phyloP scores from a whole-genome alignment of 2,797 vertebrate species.

The Sebastes iracundus region DNA sequence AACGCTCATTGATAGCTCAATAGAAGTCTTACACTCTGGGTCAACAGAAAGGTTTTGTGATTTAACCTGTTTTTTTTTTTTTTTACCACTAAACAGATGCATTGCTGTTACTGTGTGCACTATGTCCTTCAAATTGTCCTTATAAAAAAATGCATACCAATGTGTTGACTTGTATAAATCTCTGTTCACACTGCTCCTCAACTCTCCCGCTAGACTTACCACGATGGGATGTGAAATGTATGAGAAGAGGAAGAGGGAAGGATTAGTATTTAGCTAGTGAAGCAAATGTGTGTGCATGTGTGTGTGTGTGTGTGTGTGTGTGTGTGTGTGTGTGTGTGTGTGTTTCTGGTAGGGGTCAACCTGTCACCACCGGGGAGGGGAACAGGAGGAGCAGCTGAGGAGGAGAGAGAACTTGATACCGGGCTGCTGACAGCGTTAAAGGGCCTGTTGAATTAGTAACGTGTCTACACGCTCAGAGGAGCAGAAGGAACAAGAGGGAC shows the following conservation, averaged over 20 bases:
- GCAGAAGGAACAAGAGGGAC: slow-evolving; percentile 76
- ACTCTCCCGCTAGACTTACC: slow-evolving; percentile 12
- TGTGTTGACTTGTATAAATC: slow-evolving; percentile 9
- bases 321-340: slow-evolving; percentile 18
- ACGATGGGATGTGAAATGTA: slow-evolving; percentile 21
- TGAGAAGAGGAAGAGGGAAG: slow-evolving; percentile 21
- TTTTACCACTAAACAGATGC: slow-evolving; percentile 3
- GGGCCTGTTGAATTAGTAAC: slow-evolving; percentile 72
- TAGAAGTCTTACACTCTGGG: not conserved
- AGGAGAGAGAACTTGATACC: slow-evolving; percentile 70
- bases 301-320: slow-evolving; percentile 9
- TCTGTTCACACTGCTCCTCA: slow-evolving; percentile 23
- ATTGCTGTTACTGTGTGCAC: not conserved
- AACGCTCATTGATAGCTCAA: not conserved
- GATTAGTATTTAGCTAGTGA: slow-evolving; percentile 39
- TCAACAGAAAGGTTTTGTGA: not conserved
- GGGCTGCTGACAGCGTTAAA: slow-evolving; percentile 42
- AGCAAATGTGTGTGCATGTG: not conserved
- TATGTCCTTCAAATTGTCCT: not conserved
- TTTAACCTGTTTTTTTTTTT: not conserved
- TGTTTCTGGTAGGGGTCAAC: slow-evolving; percentile 50
- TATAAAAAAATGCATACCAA: slow-evolving; percentile 24
- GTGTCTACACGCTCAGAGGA: slow-evolving; percentile 68
- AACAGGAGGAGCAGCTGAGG: slow-evolving; percentile 59
- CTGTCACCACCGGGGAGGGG: slow-evolving; percentile 31